These are phyloP conservation scores for Mystacornis crossleyi DNA, from an alignment of 2,113 vertebrate species.

Conservation along the genomic window DNA sequence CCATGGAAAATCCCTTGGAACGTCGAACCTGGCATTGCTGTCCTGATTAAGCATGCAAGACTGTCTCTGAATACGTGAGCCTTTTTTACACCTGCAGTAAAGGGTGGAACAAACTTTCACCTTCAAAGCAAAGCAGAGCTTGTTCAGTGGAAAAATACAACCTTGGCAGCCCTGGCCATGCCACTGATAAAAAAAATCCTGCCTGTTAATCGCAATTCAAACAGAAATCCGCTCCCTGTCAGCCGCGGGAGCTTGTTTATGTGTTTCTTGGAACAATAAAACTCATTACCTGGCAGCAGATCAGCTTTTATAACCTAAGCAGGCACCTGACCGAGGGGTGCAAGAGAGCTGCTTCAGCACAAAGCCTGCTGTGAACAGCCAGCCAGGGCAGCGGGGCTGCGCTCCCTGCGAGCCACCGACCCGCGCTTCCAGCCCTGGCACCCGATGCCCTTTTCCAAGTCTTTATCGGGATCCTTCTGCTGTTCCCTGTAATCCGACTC, in stretches of 20 bases:
- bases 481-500: not conserved
- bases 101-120: slow-evolving; percentile 45
- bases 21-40: not conserved
- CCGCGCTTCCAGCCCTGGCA: not conserved
- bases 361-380: not conserved
- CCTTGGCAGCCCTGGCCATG: slow-evolving; percentile 33
- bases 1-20: not conserved
- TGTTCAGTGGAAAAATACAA: slow-evolving; percentile 73
- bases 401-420: not conserved
- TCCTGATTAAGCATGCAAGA: not conserved
- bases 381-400: not conserved
- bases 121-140: slow-evolving; percentile 49
- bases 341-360: slow-evolving; percentile 43
- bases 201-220: slow-evolving; percentile 59
- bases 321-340: slow-evolving; percentile 43
- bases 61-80: not conserved
- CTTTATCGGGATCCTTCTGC: not conserved
- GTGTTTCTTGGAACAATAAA: slow-evolving; percentile 64
- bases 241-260: slow-evolving; percentile 45
- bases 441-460: not conserved
- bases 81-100: slow-evolving; percentile 37
- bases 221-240: slow-evolving; percentile 50
- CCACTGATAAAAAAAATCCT: slow-evolving; percentile 8
- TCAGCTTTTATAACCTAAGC: slow-evolving; percentile 51
- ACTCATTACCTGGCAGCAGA: slow-evolving; percentile 64